A percentile compares a stretch with the other conserved stretches of the same genome.
Conservation (phyloP, 2,797 vertebrate species). For the Paramormyrops hopkinsi region DNA sequence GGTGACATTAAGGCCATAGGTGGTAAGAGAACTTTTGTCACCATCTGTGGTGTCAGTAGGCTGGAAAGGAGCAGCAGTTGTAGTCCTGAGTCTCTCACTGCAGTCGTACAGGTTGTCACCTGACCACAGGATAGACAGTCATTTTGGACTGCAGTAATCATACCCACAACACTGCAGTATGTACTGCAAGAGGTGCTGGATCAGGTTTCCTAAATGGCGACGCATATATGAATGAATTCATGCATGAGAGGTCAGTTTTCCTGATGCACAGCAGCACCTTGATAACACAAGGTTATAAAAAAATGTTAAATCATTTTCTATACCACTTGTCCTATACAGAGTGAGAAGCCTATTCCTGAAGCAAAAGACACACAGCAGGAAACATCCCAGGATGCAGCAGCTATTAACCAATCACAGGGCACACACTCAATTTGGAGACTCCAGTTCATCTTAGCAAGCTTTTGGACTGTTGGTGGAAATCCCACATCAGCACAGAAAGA, state of each 20-base stretch:
- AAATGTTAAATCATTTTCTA: background rate
- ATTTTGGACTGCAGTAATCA: background rate
- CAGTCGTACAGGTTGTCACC: slow-evolving; percentile 34
- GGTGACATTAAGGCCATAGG: background rate
- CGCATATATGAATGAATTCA: background rate
- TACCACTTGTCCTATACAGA: background rate
- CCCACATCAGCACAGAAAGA: background rate
- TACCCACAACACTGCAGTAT: background rate
- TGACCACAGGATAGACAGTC: background rate
- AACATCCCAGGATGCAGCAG: background rate
- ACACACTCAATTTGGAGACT: background rate
- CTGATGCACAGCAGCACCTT: background rate
- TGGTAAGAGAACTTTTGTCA: background rate
- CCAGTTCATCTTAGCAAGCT: background rate
- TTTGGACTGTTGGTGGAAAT: background rate
- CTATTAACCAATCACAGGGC: background rate
- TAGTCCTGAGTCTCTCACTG: slow-evolving; percentile 22
- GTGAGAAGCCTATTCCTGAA: background rate
- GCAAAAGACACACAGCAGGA: background rate
- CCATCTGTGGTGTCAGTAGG: slow-evolving; percentile 13
- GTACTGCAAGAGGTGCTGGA: background rate
- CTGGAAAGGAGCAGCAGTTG: background rate
- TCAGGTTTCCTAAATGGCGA: background rate
- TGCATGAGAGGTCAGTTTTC: background rate
- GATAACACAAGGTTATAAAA: background rate